Evolutionary conservation across 2,113 vertebrate genomes (phyloP), one percentile per base, ranked within the genome.

Genomic region (Maccullochella peelii): DNA sequence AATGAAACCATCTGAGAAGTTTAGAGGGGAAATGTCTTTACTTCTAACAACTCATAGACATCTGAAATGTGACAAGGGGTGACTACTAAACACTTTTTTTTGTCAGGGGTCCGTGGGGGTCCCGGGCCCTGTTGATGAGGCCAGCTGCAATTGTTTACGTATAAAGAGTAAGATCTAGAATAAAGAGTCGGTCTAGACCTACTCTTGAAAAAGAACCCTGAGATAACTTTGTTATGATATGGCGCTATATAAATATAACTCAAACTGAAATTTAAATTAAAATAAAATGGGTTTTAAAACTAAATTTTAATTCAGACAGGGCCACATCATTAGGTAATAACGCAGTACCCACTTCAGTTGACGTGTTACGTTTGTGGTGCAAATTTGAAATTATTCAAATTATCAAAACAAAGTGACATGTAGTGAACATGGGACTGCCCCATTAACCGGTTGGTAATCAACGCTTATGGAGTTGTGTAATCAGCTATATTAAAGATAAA

Each of bases 361-460:
- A 66, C 30, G 3, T 16, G 11, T 18, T 18, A 20, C 1, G 16
- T 47, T 47, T 23, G 36, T 71, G 52, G 12, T 18, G 23, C 25
- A 85, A 66, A 75, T 49, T 62, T 49, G 21, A 25, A 80, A 47
- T 63, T n/a, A 76, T 33, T 80, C 5, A 70, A 57, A 71, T 57
- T 8, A 55, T n/a, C n/a, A n/a, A n/a, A n/a, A n/a, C n/a, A 12
- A 44, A 15, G 49, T 66, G 47, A 44, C 27, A 27, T 62, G 62
- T 21, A 47, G 9, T 47, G 50, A 63, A 38, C 1, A 5, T 23
- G 18, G 9, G n/a, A 15, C 44, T 59, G 47, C 23, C 67, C 49
- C 49, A n/a, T 65, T 66, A 47, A 66, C 49, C 0, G 3, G 38
- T 8, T 33, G 59, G 12, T 57, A 40, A 54, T 52, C 33, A 54